Conservation (phyloP, 2,113 vertebrate genomes). For the Sapayoa aenigma region DNA sequence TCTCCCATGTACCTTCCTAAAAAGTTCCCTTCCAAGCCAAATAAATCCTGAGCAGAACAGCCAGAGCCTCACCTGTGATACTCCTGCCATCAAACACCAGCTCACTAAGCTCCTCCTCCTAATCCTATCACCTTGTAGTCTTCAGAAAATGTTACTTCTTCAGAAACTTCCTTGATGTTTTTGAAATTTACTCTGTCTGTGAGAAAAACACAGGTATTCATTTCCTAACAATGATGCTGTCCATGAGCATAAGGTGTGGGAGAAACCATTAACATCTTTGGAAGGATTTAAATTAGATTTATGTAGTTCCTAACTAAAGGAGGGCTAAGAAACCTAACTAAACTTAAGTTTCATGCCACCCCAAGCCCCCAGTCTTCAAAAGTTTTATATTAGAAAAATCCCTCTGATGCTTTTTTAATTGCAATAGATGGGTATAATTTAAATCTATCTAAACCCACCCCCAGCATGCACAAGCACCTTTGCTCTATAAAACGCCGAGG, state of each 20-base stretch:
- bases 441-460: background rate
- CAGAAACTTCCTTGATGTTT: background rate
- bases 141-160: background rate
- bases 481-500: background rate
- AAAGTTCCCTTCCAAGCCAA: background rate
- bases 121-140: background rate
- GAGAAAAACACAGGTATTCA: background rate
- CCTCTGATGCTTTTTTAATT: background rate
- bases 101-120: background rate
- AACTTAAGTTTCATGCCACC: background rate
- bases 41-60: background rate
- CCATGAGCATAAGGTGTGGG: background rate
- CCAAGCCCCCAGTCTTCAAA: background rate
- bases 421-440: background rate
- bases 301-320: background rate
- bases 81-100: background rate
- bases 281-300: background rate
- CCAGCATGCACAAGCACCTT: background rate
- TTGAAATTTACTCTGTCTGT: background rate
- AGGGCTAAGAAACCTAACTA: too few relatives aligned
- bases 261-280: background rate
- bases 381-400: background rate
- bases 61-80: background rate
- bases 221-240: background rate
- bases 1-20: accelerated